phyloP scores from a whole-genome alignment of 2,888 invertebrate genomes.

The Apotomis betuletana region DNA sequence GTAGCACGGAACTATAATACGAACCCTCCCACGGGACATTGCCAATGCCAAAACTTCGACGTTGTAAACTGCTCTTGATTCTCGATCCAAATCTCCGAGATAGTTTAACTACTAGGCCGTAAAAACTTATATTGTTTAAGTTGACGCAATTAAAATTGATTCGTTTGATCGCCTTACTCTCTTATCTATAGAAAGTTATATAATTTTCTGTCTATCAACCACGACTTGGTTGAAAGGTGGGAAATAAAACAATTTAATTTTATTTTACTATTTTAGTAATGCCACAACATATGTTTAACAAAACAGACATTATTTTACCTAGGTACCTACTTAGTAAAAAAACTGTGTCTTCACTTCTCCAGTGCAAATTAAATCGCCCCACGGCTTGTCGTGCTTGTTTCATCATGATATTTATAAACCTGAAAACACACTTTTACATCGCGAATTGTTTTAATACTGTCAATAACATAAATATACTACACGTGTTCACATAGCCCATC shows the following conservation, averaged over 20 bases:
- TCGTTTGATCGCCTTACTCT: not conserved
- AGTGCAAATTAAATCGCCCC: no score
- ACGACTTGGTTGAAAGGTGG: not conserved
- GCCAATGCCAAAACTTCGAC: slow-evolving; percentile 3
- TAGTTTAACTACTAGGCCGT: slow-evolving; percentile 1
- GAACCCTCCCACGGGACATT: slow-evolving; percentile 2
- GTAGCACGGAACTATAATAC: not conserved
- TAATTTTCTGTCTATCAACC: not conserved
- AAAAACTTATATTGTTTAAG: slow-evolving; percentile 2
- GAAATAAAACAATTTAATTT: not conserved
- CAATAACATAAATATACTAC: no score
- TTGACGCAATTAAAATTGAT: not conserved
- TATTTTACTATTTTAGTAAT: no score
- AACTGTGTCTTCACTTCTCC: no score
- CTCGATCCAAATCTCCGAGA: slow-evolving; percentile 8
- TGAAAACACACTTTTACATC: no score
- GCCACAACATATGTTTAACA: no score
- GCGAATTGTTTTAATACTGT: no score
- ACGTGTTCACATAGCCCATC: no score
- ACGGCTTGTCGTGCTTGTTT: no score
- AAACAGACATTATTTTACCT: no score
- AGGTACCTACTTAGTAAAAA: no score
- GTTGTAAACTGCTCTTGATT: slow-evolving; percentile 8
- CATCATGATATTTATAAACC: no score
- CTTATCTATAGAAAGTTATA: not conserved